Base-by-base conservation (phyloP, 2,113 vertebrate genomes). In the Phasianus colchicus region DNA sequence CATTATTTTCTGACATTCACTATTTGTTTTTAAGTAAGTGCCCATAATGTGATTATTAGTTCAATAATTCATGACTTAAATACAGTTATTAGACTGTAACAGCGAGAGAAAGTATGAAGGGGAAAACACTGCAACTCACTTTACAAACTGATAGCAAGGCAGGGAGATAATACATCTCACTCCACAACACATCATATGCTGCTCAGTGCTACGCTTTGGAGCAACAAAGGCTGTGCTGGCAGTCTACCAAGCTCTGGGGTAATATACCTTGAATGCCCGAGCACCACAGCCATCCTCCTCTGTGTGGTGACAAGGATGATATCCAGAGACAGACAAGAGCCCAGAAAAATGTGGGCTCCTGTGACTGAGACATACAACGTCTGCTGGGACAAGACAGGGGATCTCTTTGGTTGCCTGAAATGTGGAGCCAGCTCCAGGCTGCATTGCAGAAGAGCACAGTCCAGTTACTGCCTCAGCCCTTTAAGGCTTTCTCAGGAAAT, bases 401-500 rank as follows among this genome's bases (percentile, higher is more conserved):
- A 83, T 76, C 81, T 93, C 87, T 84, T 27, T 40, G 82, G 66
- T 61, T 3, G 48, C 84, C 71, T 42, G 89, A 77, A 89, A 74
- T 6, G 1, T 2, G 4, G 69, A 29, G 4, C 94, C 74, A 69
- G 91, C 63, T 84, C 91, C 73, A 81, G 92, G 89, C 93, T 93
- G 86, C 67, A 21, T 63, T 83, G 87, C 70, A 60, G 84, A 85
- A 65, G 48, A 66, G 60, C 9, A 5, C 78, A 71, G 85, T 17
- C 57, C 88, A 36, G 67, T 81, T 10, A 47, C 67, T 89, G 75
- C 38, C 87, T 89, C 86, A 86, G 83, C 47, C 83, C 90, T 71
- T 65, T 36, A 71, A 64, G 79, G 67, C 74, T 75, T 72, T 57
- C 87, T 78, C 89, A 45, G 48, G 72, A 91, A 95, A 77, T 72